phyloP scores from a whole-genome alignment of 2,113 vertebrate species.

The Formicarius rufipectus region DNA sequence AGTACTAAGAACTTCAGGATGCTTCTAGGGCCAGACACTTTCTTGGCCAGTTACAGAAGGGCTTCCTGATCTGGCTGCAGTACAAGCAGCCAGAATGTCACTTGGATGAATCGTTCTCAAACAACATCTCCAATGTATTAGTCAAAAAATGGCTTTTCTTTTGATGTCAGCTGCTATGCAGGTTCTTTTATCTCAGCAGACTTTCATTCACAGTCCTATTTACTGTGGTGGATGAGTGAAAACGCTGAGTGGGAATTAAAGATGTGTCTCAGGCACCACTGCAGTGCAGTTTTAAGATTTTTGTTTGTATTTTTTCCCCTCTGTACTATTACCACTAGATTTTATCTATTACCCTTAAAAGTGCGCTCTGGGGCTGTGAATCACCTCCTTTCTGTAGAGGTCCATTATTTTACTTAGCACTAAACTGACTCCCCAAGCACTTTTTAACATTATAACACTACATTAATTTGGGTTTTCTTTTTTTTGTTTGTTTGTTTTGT shows the following conservation, averaged over 20 bases:
- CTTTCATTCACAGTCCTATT: neutral
- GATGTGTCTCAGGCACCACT: neutral
- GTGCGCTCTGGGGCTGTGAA: neutral
- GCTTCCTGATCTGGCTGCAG: neutral
- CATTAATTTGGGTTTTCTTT: neutral
- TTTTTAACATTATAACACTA: neutral
- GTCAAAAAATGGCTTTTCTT: neutral
- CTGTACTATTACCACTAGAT: neutral
- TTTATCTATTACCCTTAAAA: neutral
- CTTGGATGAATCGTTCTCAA: slow-evolving; percentile 20
- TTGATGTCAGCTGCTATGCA: neutral
- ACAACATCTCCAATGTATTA: neutral
- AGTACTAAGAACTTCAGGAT: neutral
- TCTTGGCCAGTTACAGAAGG: slow-evolving; percentile 4
- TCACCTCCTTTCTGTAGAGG: neutral
- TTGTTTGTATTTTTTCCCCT: neutral
- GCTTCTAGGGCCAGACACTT: neutral
- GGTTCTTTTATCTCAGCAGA: neutral
- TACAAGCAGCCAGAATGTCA: neutral
- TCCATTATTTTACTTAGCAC: neutral
- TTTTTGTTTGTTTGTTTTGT: too few relatives aligned
- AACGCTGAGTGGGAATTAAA: neutral
- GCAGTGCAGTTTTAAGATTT: neutral
- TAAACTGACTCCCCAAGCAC: neutral
- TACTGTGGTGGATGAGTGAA: neutral